These are phyloP conservation scores for Rhinogobius similis DNA, from an alignment of 2,113 vertebrate genomes.

Conservation along the genomic window DNA sequence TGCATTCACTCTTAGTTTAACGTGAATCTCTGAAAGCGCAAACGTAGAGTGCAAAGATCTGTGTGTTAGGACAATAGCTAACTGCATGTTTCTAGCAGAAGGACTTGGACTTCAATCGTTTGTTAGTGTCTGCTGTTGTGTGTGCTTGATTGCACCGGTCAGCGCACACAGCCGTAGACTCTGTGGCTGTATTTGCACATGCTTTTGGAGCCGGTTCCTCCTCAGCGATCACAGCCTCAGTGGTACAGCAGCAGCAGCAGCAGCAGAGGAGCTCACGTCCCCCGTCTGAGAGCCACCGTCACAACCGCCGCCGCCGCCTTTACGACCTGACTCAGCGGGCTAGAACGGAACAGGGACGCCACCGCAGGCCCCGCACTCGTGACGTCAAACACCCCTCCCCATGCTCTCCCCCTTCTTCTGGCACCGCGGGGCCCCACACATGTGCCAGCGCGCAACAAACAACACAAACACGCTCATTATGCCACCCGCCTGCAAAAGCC, in stretches of 20 bases:
- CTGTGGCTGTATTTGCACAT: no score
- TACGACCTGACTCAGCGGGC: constrained; percentile 67
- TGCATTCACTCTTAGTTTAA: no score
- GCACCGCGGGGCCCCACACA: constrained; percentile 59
- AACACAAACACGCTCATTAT: constrained; percentile 70
- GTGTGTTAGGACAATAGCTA: no score
- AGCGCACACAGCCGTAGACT: no score
- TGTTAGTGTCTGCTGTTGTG: no score
- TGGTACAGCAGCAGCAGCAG: constrained; percentile 37
- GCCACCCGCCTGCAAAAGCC: constrained; percentile 71
- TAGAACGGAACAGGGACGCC: constrained; percentile 63
- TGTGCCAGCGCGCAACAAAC: constrained; percentile 36
- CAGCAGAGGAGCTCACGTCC: constrained; percentile 58
- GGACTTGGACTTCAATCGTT: no score
- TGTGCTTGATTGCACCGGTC: no score
- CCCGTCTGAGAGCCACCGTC: constrained; percentile 44
- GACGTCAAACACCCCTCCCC: constrained; percentile 65
- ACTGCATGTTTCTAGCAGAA: no score
- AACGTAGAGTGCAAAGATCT: no score
- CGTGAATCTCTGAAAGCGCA: no score
- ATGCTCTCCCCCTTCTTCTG: constrained; percentile 30
- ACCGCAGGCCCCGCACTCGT: constrained; percentile 67
- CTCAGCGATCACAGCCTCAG: constrained; percentile 75
- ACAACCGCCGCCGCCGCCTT: constrained; percentile 38
- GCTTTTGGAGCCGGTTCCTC: constrained; percentile 48